Base-by-base conservation (phyloP, 2,797 vertebrate genomes). In the Sebastiscus tertius region DNA sequence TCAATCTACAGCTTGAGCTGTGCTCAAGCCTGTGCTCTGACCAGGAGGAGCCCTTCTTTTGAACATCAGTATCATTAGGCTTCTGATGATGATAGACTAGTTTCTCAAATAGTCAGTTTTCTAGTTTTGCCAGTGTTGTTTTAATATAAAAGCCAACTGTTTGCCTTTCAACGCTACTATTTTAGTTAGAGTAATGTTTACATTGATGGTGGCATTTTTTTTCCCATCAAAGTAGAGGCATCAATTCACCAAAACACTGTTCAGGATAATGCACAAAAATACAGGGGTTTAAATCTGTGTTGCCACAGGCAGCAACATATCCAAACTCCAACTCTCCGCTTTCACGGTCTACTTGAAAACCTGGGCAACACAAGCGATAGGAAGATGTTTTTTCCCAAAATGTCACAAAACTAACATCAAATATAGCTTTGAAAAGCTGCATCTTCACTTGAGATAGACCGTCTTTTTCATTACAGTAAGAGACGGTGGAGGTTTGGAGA, bases 381-480 rank as follows among this genome's bases (percentile, higher is more conserved):
- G 13, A 62, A 22, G 16, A 49, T 77, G 9, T 79, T 66, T 26
- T 26, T 49, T 24, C 33, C 36, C 29, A 29, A 52, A 55, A 11
- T 26, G 18, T 49, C 61, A 36, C 31, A 79, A 81, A 84, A 67
- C 67, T 46, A 68, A 77, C 69, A 80, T 59, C 31, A 84, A 81
- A 80, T 59, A 56, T 12, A 74, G 36, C n/a, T 71, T 62, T 52
- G 29, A 83, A 77, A 72, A 72, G 58, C 31, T 31, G 31, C 36
- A 71, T 60, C 56, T 86, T 87, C 10, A 73, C 29, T 75, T 27
- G 60, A 72, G 72, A 81, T 24, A 24, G 6, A 22, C 34, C 66
- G 71, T 76, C 12, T 26, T 71, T 76, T 78, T 71, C 49, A 75
- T 70, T 76, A 61, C 42, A 52, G 22, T 27, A 54, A 56, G 33